phyloP scores from a whole-genome alignment of 1,140 invertebrate species.

The Orchestia grillus region DNA sequence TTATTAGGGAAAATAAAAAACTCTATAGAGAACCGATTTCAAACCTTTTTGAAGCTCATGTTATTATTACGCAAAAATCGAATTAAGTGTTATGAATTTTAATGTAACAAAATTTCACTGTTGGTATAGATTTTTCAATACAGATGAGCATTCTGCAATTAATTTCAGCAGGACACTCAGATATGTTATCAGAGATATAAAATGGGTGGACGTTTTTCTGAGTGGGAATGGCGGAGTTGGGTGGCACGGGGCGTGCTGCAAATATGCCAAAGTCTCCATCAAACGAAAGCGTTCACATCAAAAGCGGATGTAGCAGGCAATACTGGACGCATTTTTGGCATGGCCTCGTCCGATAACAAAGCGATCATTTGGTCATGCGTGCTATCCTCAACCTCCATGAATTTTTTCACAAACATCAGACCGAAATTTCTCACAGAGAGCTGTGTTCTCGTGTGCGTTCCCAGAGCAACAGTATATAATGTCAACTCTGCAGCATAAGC shows the following conservation, averaged over 20 bases:
- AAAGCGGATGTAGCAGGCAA: background rate
- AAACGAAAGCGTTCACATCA: slow-evolving; percentile 44
- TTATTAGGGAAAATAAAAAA: background rate
- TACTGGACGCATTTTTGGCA: slow-evolving; percentile 36
- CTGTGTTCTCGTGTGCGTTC: background rate
- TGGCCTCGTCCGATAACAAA: slow-evolving; percentile 23
- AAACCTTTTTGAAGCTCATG: background rate
- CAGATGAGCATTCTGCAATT: background rate
- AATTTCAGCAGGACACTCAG: background rate
- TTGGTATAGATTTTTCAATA: background rate
- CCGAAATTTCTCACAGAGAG: background rate
- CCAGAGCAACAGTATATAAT: background rate
- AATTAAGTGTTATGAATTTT: background rate
- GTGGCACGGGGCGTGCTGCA: background rate
- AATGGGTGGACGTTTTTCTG: background rate
- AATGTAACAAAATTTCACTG: background rate
- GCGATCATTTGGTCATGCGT: slow-evolving; percentile 29
- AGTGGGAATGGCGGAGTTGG: background rate
- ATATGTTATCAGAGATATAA: background rate
- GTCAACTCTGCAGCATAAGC: background rate
- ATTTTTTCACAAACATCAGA: background rate
- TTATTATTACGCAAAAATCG: background rate
- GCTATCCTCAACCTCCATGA: background rate
- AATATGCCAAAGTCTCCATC: slow-evolving; percentile 17
- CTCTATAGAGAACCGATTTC: background rate